Base-by-base conservation (phyloP, 2,797 vertebrate genomes). In the Scleropages formosus region DNA sequence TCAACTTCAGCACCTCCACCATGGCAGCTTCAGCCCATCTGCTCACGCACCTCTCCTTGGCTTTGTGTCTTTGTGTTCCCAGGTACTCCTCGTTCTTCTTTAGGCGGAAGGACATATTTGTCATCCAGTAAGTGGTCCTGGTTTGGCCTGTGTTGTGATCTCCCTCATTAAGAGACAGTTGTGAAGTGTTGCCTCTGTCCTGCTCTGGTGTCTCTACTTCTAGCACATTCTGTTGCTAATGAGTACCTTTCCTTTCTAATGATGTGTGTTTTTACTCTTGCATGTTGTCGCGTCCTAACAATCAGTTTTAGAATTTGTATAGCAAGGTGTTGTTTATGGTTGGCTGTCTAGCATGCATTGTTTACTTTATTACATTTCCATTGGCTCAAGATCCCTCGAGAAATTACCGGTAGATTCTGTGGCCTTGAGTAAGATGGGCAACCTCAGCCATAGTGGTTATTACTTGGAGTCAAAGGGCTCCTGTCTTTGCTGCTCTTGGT, bases 31-130 rank as follows among this genome's bases (percentile, higher is more conserved):
- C 79, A 78, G 82, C 80, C 68, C 10, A 67, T 16, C 22, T 74
- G 22, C 63, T 75, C 83, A 85, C 86, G 90, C 87, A 91, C 84
- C 75, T 83, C 80, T 86, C 82, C 82, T 85, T 84, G 88, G 75
- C 84, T 94, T n/a, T n/a, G n/a, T n/a, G n/a, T n/a, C n/a, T n/a
- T 39, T 39, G 31, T 39, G 87, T 90, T 93, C 91, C 82, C 94
- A 99, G 98, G 95, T 98, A 97, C 84, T 98, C 98, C 80, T 99
- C 98, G 83, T 96, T 99, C 94, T 98, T 98, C 94, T 98, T 98
- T 95, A 96, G 94, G 91, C 95, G 96, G 87, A 98, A 98, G 92
- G 98, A 99, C 90, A 98, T 98, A 90, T 99, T 96, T 98, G 96
- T 98, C 89, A 98, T 99, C 89, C 98, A 99, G 98, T 99, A 98